Base-by-base conservation (phyloP, 2,797 vertebrate genomes). In the Bradypodion ventrale region DNA sequence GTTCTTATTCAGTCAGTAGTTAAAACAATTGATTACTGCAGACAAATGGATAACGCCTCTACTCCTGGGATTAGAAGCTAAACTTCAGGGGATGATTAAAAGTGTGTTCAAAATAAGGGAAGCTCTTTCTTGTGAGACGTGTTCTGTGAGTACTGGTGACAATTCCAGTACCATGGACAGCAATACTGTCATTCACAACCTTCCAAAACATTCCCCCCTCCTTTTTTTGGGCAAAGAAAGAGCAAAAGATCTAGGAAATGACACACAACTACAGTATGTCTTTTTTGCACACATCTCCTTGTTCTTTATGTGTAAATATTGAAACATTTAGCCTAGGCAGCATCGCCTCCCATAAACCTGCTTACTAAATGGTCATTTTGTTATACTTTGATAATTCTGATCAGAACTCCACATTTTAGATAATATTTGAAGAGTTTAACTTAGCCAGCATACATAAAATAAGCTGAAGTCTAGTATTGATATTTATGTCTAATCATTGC, bases 111-210 rank as follows among this genome's bases (percentile, higher is more conserved):
- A 73, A 59, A 4, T 12, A 37, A 35, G 21, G 9, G 13, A 63
- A 2, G 0, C 0, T 1, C 0, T 15, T 23, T 75, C 35, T 29
- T 60, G 16, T 21, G 19, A 0, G 25, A 3, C 9, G 29, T 1
- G 29, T 3, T 23, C 0, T 27, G 60, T 12, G 44, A 63, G 52
- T 35, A 4, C 19, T 0, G 9, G 80, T 13, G 40, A 87, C 37
- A 81, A 23, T 32, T 80, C 70, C 77, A 83, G 87, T 74, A 83
- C 89, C 80, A 87, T 88, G 85, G 89, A 78, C 89, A 89, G 87
- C 88, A 87, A 74, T 66, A 40, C 42, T 25, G 73, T 62, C 86
- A 59, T 27, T 60, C 1, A 37, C 3, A 12, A 23, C 15, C 46
- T 80, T 83, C 46, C 76, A 69, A 1, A 0, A 70, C 44, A 80